Evolutionary conservation across 2,113 vertebrate species (phyloP), one percentile per base, ranked within the genome.

Genomic region (Furnarius figulus): DNA sequence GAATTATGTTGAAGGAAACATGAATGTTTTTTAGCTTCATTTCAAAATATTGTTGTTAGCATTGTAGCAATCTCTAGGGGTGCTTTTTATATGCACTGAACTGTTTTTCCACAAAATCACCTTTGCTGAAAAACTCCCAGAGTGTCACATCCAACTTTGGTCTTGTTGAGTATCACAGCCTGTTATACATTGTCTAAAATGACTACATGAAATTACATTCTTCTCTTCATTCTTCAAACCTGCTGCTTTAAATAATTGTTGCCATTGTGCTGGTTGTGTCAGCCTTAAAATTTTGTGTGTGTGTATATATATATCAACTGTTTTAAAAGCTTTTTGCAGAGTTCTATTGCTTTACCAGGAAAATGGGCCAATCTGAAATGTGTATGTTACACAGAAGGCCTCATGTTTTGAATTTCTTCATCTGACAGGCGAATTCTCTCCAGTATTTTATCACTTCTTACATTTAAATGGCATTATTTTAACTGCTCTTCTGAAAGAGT

Each of bases 31-130:
- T 70, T 47, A 81, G 4, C 50, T 82, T 93, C 89, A 95, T 89
- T 92, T 95, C 72, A 89, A 79, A 91, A 87, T 85, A 92, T 84
- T 89, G 53, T 91, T 82, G 49, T 90, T 91, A 90, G 37, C 70
- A 72, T 37, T 66, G 66, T 33, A 71, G 55, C 39, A 63, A 76
- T 58, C 35, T 87, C 86, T 46, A 87, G 49, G 31, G 70, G 30
- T 39, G 62, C 46, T 71, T 93, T 90, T 86, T 65, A n/a, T 67
- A 92, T 67, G 67, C 31, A 70, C 40, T 55, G 46, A 83, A 66
- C 3, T 6, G 12, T n/a, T 93, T 80, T 84, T 83, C 35, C 71
- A 73, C 50, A 85, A 75, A 94, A 93, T 81, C 31, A 92, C 40
- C 61, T 93, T 81, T 92, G 39, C 61, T 65, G 65, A 96, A 94